Evolutionary conservation across 2,797 vertebrate genomes (phyloP).

Genomic region (Bufotes viridis): DNA sequence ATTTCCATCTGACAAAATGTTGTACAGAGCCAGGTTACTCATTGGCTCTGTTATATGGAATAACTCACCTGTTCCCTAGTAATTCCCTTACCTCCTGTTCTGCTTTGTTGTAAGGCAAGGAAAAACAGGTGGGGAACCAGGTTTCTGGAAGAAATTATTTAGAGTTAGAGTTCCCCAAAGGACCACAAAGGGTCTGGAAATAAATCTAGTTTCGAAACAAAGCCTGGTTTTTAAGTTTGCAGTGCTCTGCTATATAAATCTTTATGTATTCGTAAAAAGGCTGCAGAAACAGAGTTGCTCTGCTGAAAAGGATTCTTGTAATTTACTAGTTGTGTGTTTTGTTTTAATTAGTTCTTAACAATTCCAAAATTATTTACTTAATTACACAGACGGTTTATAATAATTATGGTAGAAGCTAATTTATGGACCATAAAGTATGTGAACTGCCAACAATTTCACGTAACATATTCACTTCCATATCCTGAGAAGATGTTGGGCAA

Average conservation of each 20-base stretch:
- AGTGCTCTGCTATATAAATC: conserved; percentile 30
- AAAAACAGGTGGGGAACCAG: not conserved
- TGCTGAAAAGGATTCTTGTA: not conserved
- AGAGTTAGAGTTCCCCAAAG: not conserved
- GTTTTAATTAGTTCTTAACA: conserved; percentile 19
- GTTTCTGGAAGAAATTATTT: conserved; percentile 22
- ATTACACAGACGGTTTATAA: not conserved
- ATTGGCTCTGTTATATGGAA: conserved; percentile 10
- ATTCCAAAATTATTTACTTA: conserved; percentile 2
- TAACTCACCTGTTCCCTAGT: conserved; percentile 17
- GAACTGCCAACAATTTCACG: not conserved
- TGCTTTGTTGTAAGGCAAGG: not conserved
- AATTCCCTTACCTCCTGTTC: conserved; percentile 39
- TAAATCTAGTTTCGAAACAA: conserved; percentile 36
- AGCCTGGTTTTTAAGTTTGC: conserved; percentile 16
- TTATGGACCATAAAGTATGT: not conserved
- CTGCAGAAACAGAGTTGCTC: not conserved
- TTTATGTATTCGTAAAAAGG: conserved; percentile 26
- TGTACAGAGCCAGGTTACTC: not conserved
- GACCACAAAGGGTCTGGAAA: not conserved
- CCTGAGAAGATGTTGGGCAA: not conserved
- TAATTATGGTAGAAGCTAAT: not conserved
- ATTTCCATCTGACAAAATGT: not conserved
- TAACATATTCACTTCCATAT: not conserved
- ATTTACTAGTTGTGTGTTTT: conserved; percentile 14